Base-by-base conservation (phyloP, 2,797 vertebrate species). In the Dicrostonyx torquatus region DNA sequence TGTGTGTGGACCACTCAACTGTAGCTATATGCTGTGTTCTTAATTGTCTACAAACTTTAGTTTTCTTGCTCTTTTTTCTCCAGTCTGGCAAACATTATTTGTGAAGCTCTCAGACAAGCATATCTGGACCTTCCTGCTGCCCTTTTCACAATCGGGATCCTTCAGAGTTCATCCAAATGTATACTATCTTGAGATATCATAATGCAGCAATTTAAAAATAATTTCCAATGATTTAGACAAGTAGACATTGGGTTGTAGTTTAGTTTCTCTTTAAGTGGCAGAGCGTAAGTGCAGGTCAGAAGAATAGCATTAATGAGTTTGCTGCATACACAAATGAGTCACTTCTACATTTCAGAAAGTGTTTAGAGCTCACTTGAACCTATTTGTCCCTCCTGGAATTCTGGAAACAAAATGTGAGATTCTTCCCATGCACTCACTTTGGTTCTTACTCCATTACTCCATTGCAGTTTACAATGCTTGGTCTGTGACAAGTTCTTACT, bases 1-100 rank as follows among this genome's bases (percentile, higher is more conserved):
- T 95, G 55, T 31, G 37, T 88, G 90, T 94, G 92, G 94, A 87
- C 91, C 91, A 97, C 64, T 90, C 93, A 80, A 84, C 77, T 85
- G 22, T 14, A 97, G 73, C 20, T 86, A 88, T 68, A 92, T 91
- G 17, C 93, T 95, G 5, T 94, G 79, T 96, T 96, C 78, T 89
- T 60, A n/a, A 72, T 82, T 88, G 72, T 62, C 20, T 85, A 48
- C 31, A 79, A 37, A 75, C 18, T 43, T 87, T 85, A 78, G 11
- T 85, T 94, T 84, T 48, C 34, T 91, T 78, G 48, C 3, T 43
- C 14, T 50, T 68, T 73, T 76, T 80, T 90, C 73, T 55, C 37
- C 13, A 92, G 37, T 77, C 48, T 93, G 93, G 92, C 89, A 93
- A 96, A 85, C 31, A 90, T 87, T 95, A 60, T 53, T 95, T 95